A percentile compares a stretch with the other conserved stretches of the same genome.
Conservation (phyloP, 2,113 vertebrate genomes). For the Deroptyus accipitrinus region DNA sequence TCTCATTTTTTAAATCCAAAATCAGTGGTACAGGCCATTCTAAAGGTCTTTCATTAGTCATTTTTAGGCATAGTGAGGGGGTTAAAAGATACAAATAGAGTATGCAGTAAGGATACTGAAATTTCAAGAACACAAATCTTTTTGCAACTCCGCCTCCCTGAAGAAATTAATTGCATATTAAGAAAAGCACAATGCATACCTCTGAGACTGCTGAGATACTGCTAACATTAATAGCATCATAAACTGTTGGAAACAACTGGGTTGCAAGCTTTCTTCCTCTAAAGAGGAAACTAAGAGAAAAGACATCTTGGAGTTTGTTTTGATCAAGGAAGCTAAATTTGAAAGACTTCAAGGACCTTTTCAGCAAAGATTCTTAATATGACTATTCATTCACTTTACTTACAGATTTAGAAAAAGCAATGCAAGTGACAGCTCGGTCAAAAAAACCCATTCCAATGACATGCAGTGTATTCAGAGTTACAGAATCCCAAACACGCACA, state of each 20-base stretch:
- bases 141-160: background rate
- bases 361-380: background rate
- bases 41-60: background rate
- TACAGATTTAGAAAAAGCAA: slow-evolving; percentile 98
- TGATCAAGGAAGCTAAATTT: background rate
- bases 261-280: background rate
- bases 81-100: background rate
- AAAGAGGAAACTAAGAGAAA: background rate
- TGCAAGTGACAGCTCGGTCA: slow-evolving; percentile 91
- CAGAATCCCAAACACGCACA: slow-evolving; percentile 97
- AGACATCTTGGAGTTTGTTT: background rate
- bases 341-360: background rate
- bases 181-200: background rate
- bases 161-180: background rate
- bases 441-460: slow-evolving; percentile 92
- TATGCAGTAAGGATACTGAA: background rate
- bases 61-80: background rate
- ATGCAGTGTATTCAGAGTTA: slow-evolving; percentile 95
- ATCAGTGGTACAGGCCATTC: background rate
- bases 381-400: slow-evolving; percentile 69
- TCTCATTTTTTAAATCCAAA: background rate
- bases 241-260: background rate
- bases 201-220: background rate
- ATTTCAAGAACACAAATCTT: background rate
- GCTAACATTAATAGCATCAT: background rate